A percentile compares a stretch with the other conserved stretches of the same genome.
Evolutionary conservation across 2,113 vertebrate genomes (phyloP).

Genomic region (Dicaeum eximium): DNA sequence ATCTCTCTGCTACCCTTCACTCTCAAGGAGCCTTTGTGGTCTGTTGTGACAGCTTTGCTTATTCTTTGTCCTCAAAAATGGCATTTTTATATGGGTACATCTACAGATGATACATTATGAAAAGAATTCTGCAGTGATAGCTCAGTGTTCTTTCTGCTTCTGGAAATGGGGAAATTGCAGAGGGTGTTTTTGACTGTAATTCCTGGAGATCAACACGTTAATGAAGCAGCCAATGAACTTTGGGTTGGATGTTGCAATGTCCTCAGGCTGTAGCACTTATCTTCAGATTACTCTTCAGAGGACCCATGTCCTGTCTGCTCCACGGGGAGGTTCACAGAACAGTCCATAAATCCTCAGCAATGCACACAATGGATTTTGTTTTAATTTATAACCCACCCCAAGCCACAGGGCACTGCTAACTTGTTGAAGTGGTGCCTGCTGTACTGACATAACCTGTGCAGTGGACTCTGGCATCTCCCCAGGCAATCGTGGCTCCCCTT

Average conservation of each 20-base stretch:
- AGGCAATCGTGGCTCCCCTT: neutral
- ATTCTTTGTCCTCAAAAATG: neutral
- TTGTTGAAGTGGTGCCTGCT: neutral
- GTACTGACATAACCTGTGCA: neutral
- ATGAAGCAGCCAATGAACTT: slow-evolving; percentile 26
- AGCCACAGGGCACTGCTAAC: neutral
- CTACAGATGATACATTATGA: neutral
- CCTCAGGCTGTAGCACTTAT: neutral
- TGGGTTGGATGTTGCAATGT: slow-evolving; percentile 40
- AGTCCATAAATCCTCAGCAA: neutral
- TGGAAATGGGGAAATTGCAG: neutral
- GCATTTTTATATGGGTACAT: neutral
- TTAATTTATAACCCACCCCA: neutral
- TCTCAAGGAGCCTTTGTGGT: neutral
- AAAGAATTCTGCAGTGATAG: neutral
- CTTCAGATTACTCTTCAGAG: slow-evolving; percentile 11
- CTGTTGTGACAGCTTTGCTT: neutral
- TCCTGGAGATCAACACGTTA: neutral
- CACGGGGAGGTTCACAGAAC: neutral
- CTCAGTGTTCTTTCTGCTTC: neutral
- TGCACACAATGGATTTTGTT: neutral
- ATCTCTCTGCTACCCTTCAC: neutral
- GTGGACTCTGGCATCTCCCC: neutral
- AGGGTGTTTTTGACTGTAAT: neutral
- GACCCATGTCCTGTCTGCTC: slow-evolving; percentile 12